phyloP scores from a whole-genome alignment of 2,888 invertebrate genomes.

The Antheraea yamamai region DNA sequence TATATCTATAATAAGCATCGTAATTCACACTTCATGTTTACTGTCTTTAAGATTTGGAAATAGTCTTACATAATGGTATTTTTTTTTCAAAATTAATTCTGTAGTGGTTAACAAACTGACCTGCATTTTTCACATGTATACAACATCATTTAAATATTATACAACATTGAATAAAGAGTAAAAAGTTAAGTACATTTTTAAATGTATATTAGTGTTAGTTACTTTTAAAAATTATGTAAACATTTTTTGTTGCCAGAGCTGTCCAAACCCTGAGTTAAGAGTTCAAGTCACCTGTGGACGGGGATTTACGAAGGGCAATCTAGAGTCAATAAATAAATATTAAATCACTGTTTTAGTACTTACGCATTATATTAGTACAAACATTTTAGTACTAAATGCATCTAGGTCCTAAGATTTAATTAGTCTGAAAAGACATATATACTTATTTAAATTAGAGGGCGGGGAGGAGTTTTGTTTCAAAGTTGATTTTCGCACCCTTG shows the following conservation, averaged over 20 bases:
- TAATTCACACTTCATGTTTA: not conserved
- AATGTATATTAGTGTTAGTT: no score
- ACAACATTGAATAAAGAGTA: not conserved
- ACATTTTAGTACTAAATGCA: not conserved
- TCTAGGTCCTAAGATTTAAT: not conserved
- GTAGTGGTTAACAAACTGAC: not conserved
- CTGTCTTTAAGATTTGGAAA: not conserved
- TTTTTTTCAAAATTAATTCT: not conserved
- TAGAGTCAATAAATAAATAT: not conserved
- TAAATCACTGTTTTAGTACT: not conserved
- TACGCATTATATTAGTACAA: not conserved
- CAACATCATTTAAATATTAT: no score
- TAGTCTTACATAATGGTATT: not conserved
- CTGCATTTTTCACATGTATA: not conserved
- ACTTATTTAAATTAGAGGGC: not conserved
- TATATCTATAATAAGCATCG: not conserved
- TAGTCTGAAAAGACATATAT: not conserved
- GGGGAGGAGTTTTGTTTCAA: not conserved
- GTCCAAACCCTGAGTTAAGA: not conserved
- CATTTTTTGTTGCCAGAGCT: not conserved
- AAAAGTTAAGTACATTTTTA: not conserved
- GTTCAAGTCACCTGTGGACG: not conserved
- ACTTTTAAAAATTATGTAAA: no score
- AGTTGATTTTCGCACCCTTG: not conserved
- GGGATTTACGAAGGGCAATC: not conserved